Evolutionary conservation across 2,113 vertebrate genomes (phyloP).

Genomic region (Macaca nemestrina): DNA sequence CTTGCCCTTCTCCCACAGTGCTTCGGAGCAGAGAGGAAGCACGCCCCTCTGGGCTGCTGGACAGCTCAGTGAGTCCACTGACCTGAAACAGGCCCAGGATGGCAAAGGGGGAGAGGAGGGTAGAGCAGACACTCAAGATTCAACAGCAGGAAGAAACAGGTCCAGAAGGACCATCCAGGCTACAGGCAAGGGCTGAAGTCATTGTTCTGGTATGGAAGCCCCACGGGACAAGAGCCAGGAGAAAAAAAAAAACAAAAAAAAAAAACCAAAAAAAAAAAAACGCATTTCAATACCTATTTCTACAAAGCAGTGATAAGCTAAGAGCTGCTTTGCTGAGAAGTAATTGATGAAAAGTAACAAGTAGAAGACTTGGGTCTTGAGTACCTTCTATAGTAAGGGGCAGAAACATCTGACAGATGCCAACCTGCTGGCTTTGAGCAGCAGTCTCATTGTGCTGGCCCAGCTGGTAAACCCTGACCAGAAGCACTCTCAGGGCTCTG

Average conservation of each 20-base stretch:
- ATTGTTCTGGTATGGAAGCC: background rate
- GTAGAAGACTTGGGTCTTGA: background rate
- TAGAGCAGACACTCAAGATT: background rate
- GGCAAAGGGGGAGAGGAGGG: background rate
- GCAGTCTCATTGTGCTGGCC: background rate
- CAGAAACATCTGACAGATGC: background rate
- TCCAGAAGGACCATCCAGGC: background rate
- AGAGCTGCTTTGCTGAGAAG: background rate
- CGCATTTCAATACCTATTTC: accelerated
- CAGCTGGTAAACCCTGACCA: too few species aligned
- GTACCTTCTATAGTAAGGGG: background rate
- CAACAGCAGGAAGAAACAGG: background rate
- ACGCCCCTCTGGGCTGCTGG: background rate
- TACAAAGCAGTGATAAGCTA: background rate
- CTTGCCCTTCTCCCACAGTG: too few species aligned
- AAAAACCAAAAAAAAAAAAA: too few species aligned
- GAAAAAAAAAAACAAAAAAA: too few species aligned
- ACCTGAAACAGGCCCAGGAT: accelerated
- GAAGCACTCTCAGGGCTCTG: accelerated
- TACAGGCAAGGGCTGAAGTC: too few species aligned
- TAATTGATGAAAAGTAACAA: accelerated
- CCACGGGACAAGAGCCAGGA: background rate
- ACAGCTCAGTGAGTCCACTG: background rate
- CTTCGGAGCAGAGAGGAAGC: background rate
- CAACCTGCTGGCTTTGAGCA: background rate